These are phyloP conservation scores for Pempheris klunzingeri DNA, from an alignment of 2,797 vertebrate genomes.

Conservation along the genomic window DNA sequence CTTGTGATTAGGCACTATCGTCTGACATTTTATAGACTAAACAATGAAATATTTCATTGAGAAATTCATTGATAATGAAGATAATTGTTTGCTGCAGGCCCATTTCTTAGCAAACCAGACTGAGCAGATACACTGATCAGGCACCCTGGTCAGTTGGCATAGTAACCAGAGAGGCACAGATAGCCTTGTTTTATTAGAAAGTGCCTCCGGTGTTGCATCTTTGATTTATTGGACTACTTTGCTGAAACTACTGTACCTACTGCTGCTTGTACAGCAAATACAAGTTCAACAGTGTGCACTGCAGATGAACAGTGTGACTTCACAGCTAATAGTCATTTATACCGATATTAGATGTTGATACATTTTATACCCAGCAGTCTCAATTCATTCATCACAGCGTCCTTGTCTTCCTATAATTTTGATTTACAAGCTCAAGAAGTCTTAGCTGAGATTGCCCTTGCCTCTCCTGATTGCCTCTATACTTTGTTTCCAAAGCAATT, in stretches of 20 bases:
- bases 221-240: conserved; percentile 30
- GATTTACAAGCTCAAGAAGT: not conserved
- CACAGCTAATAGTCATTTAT: not conserved
- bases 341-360: conserved; percentile 1
- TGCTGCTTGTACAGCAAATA: conserved; percentile 6
- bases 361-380: not conserved
- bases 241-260: not conserved
- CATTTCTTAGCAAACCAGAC: not conserved
- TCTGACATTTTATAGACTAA: not conserved
- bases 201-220: conserved; percentile 29
- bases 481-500: conserved; percentile 8
- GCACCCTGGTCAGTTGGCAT: conserved; percentile 50
- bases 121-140: not conserved
- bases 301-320: not conserved
- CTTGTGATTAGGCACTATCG: not conserved
- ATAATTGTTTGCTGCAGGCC: not conserved
- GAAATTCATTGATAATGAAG: not conserved
- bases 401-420: not conserved
- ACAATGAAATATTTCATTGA: not conserved
- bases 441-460: not conserved
- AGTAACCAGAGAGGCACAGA: conserved; percentile 41
- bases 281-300: no score
- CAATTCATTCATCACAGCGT: conserved; percentile 4
- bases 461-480: conserved; percentile 4
- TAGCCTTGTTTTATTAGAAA: conserved; percentile 38